These are phyloP conservation scores for Stenoptilia bipunctidactyla DNA, from an alignment of 2,888 invertebrate genomes.

Conservation along the genomic window DNA sequence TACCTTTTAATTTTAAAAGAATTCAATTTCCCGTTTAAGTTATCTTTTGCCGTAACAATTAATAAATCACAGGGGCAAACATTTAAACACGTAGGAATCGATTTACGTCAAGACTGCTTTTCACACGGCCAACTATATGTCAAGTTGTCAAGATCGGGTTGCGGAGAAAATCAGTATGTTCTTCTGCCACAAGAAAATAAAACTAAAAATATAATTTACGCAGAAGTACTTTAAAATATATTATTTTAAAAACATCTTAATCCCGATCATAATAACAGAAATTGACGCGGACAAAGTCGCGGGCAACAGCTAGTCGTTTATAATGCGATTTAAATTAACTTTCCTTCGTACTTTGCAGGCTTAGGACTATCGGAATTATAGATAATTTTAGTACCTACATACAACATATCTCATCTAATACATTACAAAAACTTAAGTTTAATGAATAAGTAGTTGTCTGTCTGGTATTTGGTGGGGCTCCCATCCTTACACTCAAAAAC, in stretches of 20 bases:
- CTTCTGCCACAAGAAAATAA: conserved; percentile 4
- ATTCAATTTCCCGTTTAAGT: conserved; percentile 13
- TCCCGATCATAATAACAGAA: too few relatives aligned
- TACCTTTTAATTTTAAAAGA: conserved; percentile 16
- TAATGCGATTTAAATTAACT: too few relatives aligned
- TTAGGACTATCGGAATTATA: too few relatives aligned
- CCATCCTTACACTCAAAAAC: too few relatives aligned
- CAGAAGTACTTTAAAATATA: conserved; percentile 5
- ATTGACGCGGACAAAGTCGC: too few relatives aligned
- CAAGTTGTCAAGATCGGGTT: conserved; percentile 9
- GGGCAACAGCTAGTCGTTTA: too few relatives aligned
- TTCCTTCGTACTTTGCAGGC: too few relatives aligned
- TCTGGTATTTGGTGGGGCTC: too few relatives aligned
- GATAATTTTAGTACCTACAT: too few relatives aligned
- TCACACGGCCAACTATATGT: conserved; percentile 13
- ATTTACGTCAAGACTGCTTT: conserved; percentile 14
- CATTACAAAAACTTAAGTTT: too few relatives aligned
- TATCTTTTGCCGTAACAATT: conserved; percentile 11
- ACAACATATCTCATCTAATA: too few relatives aligned
- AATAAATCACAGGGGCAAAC: conserved; percentile 15
- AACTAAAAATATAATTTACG: conserved; percentile 4
- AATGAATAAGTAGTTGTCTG: too few relatives aligned
- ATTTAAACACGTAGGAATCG: conserved; percentile 12
- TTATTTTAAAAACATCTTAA: conserved; percentile 2
- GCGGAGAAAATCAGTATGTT: conserved; percentile 2